Base-by-base conservation (phyloP, 2,888 invertebrate species). In the Habrosyne pyritoides region DNA sequence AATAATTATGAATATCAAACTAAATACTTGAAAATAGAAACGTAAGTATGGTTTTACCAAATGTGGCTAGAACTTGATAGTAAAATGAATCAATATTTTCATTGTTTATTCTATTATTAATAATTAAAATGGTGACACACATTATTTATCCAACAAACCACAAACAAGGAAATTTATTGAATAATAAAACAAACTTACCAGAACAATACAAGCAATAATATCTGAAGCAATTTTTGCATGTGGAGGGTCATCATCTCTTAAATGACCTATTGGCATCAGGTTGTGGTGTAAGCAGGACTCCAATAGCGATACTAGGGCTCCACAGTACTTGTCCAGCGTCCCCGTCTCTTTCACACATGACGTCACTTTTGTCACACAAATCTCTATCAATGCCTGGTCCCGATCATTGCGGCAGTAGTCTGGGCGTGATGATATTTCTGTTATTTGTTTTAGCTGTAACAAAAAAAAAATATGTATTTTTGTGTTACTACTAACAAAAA, bases 141-240 rank as follows among this genome's bases (percentile, higher is more conserved):
- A n/a, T n/a, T n/a, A n/a, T n/a, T n/a, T n/a, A n/a, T n/a, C n/a
- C n/a, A n/a, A n/a, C n/a, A 12, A 2, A 30, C 30, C 6, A 28
- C 33, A 36, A 42, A 42, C 14, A 42, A 42, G 36, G 36, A 42
- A 42, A 42, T 12, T 33, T 12, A 33, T 12, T 33, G 7, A 24
- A 24, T n/a, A n/a, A 24, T 24, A 24, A 24, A 33, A 33, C 14
- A 42, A 7, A 59, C 94, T 93, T 86, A 98, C 98, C 94, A 98
- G 92, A 90, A 99, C 98, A 84, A 99, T 96, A 87, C 98, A 98
- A 67, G 98, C 98, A 79, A 99, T 96, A 63, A 99, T 95, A 91
- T 99, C 99, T 49, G 98, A 97, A 21, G 98, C 98, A 77, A 99
- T 98, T 91, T 99, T 99, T 50, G 98, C 98, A 93, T 99, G 98